phyloP scores from a whole-genome alignment of 2,797 vertebrate species.

The Centroberyx gerrardi region DNA sequence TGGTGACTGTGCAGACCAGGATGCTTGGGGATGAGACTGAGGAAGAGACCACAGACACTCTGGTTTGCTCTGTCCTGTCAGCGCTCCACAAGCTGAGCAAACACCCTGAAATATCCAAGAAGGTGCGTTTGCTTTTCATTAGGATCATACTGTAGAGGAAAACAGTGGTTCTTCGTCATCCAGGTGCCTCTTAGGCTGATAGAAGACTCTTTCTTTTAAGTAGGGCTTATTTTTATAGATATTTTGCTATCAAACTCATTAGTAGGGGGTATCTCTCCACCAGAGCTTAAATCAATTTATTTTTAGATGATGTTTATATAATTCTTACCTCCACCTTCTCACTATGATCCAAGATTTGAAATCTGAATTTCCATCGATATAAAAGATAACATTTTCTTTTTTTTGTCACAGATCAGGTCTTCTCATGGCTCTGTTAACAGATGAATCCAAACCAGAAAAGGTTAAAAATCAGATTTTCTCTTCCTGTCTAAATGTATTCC shows the following conservation, averaged over 20 bases:
- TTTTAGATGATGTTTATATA: no score
- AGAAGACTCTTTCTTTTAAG: no score
- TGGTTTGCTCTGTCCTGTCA: constrained; percentile 71
- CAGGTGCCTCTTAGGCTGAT: no score
- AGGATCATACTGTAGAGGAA: neutral
- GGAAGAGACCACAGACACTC: constrained; percentile 59
- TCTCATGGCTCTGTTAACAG: no score
- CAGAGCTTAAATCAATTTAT: no score
- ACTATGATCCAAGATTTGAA: neutral
- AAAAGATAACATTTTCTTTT: no score
- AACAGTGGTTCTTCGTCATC: no score
- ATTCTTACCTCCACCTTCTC: no score
- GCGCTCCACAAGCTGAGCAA: constrained; percentile 69
- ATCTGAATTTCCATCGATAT: neutral
- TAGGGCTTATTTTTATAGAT: no score
- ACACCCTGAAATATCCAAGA: constrained; percentile 55
- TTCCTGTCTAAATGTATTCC: neutral
- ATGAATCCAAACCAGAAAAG: neutral
- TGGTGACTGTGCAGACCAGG: constrained; percentile 52
- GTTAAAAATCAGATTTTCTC: neutral
- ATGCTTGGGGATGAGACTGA: constrained; percentile 41
- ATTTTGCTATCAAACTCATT: no score
- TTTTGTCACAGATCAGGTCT: neutral
- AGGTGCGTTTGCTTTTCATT: constrained; percentile 63
- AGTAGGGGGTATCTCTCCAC: no score